phyloP scores from a whole-genome alignment of 2,888 invertebrate genomes.

The Drosophila pullipes region DNA sequence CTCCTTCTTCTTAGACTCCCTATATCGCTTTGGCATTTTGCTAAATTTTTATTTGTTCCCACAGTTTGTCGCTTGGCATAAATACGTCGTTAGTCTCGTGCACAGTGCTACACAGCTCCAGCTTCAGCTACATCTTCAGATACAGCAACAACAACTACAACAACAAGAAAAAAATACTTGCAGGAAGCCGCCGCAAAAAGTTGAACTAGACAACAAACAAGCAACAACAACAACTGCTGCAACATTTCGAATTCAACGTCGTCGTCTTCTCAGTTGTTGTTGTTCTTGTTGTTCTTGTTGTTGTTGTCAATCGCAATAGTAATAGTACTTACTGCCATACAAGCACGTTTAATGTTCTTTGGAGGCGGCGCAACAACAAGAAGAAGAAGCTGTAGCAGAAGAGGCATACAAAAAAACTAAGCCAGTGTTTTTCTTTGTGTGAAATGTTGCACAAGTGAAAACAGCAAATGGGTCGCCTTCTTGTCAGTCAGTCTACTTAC shows the following conservation, averaged over 20 bases:
- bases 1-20: background rate
- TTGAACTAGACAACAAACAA: conserved; percentile 55
- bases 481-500: conserved; percentile 53
- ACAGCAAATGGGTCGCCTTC: conserved; percentile 77
- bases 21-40: conserved; percentile 59
- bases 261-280: conserved; percentile 8
- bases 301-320: conserved; percentile 56
- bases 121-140: conserved; percentile 43
- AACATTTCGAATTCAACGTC: conserved; percentile 38
- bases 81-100: conserved; percentile 73
- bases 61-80: conserved; percentile 80
- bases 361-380: conserved; percentile 58
- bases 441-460: conserved; percentile 79
- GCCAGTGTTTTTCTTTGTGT: conserved; percentile 62
- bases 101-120: conserved; percentile 32
- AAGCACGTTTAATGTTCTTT: conserved; percentile 79
- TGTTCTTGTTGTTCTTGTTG: background rate
- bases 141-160: conserved; percentile 8
- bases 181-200: conserved; percentile 73
- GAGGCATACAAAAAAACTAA: conserved; percentile 11
- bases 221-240: conserved; percentile 19
- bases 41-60: conserved; percentile 79
- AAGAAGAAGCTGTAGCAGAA: background rate
- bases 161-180: conserved; percentile 43
- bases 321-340: conserved; percentile 77